phyloP scores from a whole-genome alignment of 1,140 invertebrate species.

The Cydia pomonella region DNA sequence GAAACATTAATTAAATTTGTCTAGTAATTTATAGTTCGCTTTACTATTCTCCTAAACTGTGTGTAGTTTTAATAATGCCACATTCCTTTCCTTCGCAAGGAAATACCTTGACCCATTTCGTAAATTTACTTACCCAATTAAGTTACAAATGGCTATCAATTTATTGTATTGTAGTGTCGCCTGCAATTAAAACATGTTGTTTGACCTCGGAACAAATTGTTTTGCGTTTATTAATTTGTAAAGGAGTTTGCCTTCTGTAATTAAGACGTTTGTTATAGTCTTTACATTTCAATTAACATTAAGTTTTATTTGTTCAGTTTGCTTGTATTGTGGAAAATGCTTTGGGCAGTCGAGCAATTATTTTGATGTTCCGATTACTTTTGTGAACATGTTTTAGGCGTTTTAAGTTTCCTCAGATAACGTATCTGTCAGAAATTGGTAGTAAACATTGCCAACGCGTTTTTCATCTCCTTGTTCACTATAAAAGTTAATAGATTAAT shows the following conservation, averaged over 20 bases:
- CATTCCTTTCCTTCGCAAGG: neutral
- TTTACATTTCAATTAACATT: conserved; percentile 25
- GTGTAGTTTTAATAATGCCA: neutral
- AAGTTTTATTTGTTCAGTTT: neutral
- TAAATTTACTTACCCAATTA: neutral
- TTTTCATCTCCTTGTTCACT: too few species aligned
- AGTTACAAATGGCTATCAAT: conserved; percentile 10
- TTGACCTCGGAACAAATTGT: conserved; percentile 25
- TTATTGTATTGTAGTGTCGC: conserved; percentile 1
- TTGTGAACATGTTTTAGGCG: neutral
- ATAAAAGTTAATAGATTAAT: too few species aligned
- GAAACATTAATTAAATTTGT: too few species aligned
- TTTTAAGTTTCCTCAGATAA: too few species aligned
- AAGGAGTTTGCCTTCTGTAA: conserved; percentile 10
- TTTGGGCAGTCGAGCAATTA: neutral
- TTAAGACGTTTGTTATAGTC: conserved; percentile 9
- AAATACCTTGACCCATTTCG: neutral
- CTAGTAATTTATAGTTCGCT: too few species aligned
- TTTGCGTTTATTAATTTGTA: conserved; percentile 9
- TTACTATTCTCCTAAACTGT: neutral
- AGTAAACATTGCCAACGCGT: too few species aligned
- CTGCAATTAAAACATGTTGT: conserved; percentile 20
- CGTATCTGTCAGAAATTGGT: too few species aligned
- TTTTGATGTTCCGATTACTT: neutral
- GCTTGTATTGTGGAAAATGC: neutral